Evolutionary conservation across 2,888 invertebrate genomes (phyloP), one percentile per base, ranked within the genome.

Genomic region (Stratiomys singularior): DNA sequence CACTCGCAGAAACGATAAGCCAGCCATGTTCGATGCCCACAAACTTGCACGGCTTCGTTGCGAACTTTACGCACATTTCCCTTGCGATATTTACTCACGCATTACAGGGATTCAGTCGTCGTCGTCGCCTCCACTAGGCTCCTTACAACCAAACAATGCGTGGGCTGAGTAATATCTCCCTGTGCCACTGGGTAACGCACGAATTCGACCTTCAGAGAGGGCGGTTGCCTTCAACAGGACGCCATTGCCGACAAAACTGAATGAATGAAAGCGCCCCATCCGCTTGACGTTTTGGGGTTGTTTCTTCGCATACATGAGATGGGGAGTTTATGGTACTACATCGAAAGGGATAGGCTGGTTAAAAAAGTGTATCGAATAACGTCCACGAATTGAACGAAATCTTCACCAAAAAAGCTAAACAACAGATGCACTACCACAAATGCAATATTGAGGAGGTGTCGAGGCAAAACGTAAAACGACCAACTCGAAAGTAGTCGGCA

Each of bases 1-100:
- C 15, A 52, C 15, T 15, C 15, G 15, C 15, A 4, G 13, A 44
- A 9, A 44, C 44, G 44, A 44, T 13, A 44, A 7, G 52, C 52
- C 15, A 3, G 4, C 52, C 4, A 52, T 52, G 15, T 13, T 52
- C 52, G 7, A 37, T 37, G 5, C 37, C 37, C 37, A 37, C 37
- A 37, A 11, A 44, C 67, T 67, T 44, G 67, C 67, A 67, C 18
- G 67, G 67, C 11, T 67, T 67, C 30, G 27, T 11, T 25, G 64
- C 64, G 18, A 27, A 30, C 64, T 64, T 30, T 64, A 64, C 64
- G 64, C 64, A 64, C 64, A 64, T 28, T 64, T 64, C 64, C n/a
- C 28, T 64, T 30, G 27, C 25, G 4, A 21, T 64, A 64, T 28
- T 64, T 30, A 64, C 30, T 64, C 64, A 64, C 64, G 64, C 64